Conservation (phyloP, 1,140 invertebrate species). For the Drosophila setifemur region DNA sequence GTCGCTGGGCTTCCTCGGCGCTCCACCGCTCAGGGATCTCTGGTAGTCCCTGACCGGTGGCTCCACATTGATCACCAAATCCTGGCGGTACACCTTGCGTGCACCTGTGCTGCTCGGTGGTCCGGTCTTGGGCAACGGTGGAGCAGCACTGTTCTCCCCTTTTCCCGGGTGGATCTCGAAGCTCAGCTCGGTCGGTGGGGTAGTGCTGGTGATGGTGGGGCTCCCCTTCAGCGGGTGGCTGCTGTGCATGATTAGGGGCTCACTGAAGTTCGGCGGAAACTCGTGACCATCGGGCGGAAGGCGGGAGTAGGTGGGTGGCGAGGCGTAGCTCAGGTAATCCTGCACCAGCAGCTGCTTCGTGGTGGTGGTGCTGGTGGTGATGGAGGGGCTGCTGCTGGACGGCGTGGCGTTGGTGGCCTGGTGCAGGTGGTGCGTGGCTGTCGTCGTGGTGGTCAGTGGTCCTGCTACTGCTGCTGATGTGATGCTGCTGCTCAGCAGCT, state of each 20-base stretch:
- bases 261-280: slow-evolving; percentile 90
- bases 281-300: slow-evolving; percentile 94
- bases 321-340: slow-evolving; percentile 77
- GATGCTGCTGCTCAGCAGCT: slow-evolving; percentile 71
- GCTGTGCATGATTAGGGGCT: slow-evolving; percentile 83
- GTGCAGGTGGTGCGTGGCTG: slow-evolving; percentile 42
- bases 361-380: slow-evolving; percentile 3
- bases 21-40: slow-evolving; percentile 64
- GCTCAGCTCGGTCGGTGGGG: slow-evolving; percentile 1
- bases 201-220: background rate
- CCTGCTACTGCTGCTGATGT: slow-evolving; percentile 5
- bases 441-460: slow-evolving; percentile 16
- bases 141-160: slow-evolving; percentile 43
- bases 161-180: slow-evolving; percentile 28
- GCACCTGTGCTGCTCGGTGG: slow-evolving; percentile 75
- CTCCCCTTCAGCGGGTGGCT: slow-evolving; percentile 35
- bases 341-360: slow-evolving; percentile 72
- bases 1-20: slow-evolving; percentile 66
- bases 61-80: slow-evolving; percentile 76
- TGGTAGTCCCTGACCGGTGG: slow-evolving; percentile 63
- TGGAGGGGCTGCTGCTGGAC: no score
- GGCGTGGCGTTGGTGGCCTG: no score
- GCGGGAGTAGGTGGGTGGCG: slow-evolving; percentile 85
- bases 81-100: slow-evolving; percentile 76
- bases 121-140: slow-evolving; percentile 76